Base-by-base conservation (phyloP, 1,140 invertebrate genomes). In the Frieseomelitta varia region DNA sequence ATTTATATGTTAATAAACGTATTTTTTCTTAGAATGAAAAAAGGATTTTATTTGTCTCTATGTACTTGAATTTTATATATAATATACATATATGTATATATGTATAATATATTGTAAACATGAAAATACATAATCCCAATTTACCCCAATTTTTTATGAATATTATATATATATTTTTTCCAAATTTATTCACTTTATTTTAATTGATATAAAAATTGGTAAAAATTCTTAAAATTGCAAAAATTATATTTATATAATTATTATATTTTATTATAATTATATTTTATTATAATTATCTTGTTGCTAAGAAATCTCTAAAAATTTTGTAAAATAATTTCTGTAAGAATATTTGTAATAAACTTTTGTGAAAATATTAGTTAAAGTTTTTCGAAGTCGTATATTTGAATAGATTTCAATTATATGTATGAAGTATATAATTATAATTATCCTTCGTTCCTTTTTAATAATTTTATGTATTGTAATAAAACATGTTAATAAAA, bases 1-100 rank as follows among this genome's bases (percentile, higher is more conserved):
- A 75, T 75, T 75, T 75, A 75, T 61, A 75, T 30, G 21, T 55
- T 72, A 75, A 75, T 75, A 76, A 67, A 79, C 27, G 39, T 67
- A 65, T 78, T 67, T 78, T 65, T 74, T 47, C 30, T 81, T 58
- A 47, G 30, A 74, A 74, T 71, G 27, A 55, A 56, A 12, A 34
- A 67, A 2, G 24, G 14, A 81, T 24, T 65, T 51, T 63, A 63
- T 81, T 63, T 65, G 65, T 81, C 65, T 56, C 51, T 65, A 39
- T 58, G 58, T 55, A 21, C 27, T 27, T 55, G 53, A 68, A 79
- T 79, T 39, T 39, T 39, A 39, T 39, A 39, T 6, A 39, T 39
- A 39, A 39, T 39, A 39, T 39, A 6, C 39, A 30, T 55, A 61
- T 55, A 8, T 39, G n/a, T n/a, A n/a, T n/a, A n/a, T 21, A 34